Evolutionary conservation across 2,113 vertebrate species (phyloP).

Genomic region (Nipponia nippon): DNA sequence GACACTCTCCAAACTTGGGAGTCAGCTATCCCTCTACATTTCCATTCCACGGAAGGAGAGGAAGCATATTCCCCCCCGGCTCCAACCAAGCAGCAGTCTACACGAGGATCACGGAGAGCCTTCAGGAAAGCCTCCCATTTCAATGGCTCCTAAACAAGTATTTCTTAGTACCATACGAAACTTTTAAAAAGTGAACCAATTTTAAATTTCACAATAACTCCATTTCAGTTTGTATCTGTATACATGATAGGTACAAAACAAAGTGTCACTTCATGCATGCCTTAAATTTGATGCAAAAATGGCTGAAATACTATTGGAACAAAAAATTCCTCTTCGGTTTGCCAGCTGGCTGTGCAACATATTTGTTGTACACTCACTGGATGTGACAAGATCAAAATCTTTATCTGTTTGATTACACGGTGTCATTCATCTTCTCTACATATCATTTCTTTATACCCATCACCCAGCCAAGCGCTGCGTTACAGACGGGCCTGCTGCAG

Average conservation of each 20-base stretch:
- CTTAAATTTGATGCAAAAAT: background rate
- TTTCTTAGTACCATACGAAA: background rate
- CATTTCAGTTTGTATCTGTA: background rate
- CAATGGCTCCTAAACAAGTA: background rate
- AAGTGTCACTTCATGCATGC: rapidly evolving
- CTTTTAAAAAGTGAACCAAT: background rate
- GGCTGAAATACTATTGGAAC: background rate
- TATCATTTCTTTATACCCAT: background rate
- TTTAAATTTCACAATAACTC: background rate
- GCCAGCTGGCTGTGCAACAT: rapidly evolving
- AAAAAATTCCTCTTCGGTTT: background rate
- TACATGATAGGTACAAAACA: background rate
- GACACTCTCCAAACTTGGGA: background rate
- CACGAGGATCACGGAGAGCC: background rate
- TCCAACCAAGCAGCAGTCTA: background rate
- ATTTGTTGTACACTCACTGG: background rate
- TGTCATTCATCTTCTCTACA: background rate
- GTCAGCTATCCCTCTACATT: background rate
- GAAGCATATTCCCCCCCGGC: background rate
- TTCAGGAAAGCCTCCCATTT: background rate
- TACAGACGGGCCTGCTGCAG: background rate
- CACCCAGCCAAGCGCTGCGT: background rate
- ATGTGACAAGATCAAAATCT: background rate
- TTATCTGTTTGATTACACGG: background rate
- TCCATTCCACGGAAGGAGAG: background rate